Conservation (phyloP, 2,797 vertebrate genomes). For the Steatocranus sp. region DNA sequence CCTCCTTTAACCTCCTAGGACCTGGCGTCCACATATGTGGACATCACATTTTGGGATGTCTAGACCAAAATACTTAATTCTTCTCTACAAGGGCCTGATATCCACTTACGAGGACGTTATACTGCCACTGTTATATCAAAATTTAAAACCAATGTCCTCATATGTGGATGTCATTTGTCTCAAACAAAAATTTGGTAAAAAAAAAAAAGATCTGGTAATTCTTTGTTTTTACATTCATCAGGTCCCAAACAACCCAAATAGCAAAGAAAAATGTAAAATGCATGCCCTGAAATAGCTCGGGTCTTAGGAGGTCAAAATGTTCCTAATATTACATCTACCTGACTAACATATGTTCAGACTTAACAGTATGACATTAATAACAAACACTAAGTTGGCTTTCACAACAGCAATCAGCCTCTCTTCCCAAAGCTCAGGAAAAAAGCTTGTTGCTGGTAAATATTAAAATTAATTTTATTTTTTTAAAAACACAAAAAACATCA, state of each 20-base stretch:
- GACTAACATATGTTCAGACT: neutral
- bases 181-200: neutral
- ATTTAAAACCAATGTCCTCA: neutral
- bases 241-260: neutral
- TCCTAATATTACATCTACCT: neutral
- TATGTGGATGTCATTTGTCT: neutral
- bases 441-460: no score
- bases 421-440: neutral
- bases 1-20: neutral
- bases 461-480: no score
- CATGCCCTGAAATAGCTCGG: fast-evolving
- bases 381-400: neutral
- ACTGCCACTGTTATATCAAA: neutral
- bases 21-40: neutral
- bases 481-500: no score
- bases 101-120: neutral
- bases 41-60: fast-evolving
- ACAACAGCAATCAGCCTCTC: neutral
- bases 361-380: neutral
- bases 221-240: neutral
- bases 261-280: fast-evolving
- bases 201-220: neutral
- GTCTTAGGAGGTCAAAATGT: neutral
- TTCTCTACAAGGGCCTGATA: neutral
- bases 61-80: neutral